Evolutionary conservation across 2,113 vertebrate species (phyloP).

Genomic region (Martes martes): DNA sequence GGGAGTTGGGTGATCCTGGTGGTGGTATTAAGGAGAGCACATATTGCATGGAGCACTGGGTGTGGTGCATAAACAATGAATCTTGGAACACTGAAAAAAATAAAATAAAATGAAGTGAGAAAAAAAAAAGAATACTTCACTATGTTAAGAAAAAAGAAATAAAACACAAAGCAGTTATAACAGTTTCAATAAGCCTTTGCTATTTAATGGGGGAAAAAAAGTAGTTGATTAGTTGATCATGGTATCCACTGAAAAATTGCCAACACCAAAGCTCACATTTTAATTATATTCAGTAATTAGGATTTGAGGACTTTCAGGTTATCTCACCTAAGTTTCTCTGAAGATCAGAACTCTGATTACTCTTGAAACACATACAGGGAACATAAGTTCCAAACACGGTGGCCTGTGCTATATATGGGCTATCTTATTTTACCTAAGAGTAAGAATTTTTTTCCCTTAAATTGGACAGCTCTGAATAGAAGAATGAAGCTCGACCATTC

Average conservation of each 20-base stretch:
- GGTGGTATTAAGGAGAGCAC: too few species aligned
- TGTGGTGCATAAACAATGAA: too few species aligned
- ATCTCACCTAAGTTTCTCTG: neutral
- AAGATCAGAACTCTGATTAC: neutral
- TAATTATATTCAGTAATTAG: neutral
- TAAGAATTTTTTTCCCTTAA: too few species aligned
- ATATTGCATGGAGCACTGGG: too few species aligned
- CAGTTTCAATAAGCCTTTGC: neutral
- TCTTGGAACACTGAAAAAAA: too few species aligned
- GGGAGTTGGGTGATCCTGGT: too few species aligned
- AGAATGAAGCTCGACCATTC: too few species aligned
- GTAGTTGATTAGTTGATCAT: neutral
- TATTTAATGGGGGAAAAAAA: neutral
- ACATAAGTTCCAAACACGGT: neutral
- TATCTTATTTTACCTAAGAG: neutral
- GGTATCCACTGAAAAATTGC: neutral
- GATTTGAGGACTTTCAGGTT: neutral
- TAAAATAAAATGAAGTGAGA: too few species aligned
- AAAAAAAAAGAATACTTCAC: too few species aligned
- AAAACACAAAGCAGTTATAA: neutral
- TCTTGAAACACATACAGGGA: neutral
- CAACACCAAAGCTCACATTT: neutral
- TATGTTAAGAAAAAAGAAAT: neutral
- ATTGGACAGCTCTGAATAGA: too few species aligned
- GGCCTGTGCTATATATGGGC: neutral